These are phyloP conservation scores for Drosophila albomicans DNA, from an alignment of 1,140 invertebrate genomes.

Conservation along the genomic window DNA sequence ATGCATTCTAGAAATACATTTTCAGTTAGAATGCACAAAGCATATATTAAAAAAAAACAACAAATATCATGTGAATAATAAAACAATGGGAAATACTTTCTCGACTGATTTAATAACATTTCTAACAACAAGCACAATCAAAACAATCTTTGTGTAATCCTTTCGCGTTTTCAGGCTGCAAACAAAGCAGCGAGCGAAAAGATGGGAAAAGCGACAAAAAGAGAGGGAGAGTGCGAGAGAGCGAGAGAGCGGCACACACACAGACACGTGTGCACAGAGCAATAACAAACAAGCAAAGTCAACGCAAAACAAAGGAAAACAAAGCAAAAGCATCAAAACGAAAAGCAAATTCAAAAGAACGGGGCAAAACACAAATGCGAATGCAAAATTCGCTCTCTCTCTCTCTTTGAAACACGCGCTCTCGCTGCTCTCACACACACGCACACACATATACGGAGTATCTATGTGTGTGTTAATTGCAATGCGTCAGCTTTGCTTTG, in stretches of 20 bases:
- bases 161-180: slow-evolving; percentile 10
- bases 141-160: slow-evolving; percentile 1
- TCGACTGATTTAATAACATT: too few species aligned
- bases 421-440: not conserved
- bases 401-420: not conserved
- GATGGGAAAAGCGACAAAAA: not conserved
- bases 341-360: slow-evolving; percentile 1
- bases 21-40: too few species aligned
- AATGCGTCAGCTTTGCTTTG: slow-evolving; percentile 44
- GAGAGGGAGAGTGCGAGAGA: slow-evolving; percentile 7
- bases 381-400: slow-evolving; percentile 25
- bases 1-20: too few species aligned
- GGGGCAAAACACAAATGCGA: slow-evolving; percentile 28
- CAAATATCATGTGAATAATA: too few species aligned
- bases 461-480: slow-evolving; percentile 44
- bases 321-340: slow-evolving; percentile 22
- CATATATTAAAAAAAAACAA: too few species aligned
- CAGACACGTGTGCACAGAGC: slow-evolving; percentile 16
- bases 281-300: slow-evolving; percentile 50
- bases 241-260: slow-evolving; percentile 15
- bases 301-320: slow-evolving; percentile 34
- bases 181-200: slow-evolving; percentile 15
- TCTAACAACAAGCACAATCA: too few species aligned
- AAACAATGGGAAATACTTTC: too few species aligned
- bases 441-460: not conserved